phyloP scores from a whole-genome alignment of 2,888 invertebrate genomes.

The Idaea aversata region DNA sequence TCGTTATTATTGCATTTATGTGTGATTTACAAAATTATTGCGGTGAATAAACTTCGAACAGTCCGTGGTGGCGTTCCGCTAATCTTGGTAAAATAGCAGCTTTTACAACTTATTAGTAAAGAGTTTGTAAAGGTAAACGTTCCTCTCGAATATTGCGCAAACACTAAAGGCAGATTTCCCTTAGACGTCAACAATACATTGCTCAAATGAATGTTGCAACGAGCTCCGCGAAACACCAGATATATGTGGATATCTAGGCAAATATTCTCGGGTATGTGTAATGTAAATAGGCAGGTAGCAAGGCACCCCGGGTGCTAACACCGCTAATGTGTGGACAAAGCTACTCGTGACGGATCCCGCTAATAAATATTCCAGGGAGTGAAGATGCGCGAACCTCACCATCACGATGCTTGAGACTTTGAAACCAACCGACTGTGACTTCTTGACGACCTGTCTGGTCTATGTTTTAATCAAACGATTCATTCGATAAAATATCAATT shows the following conservation, averaged over 20 bases:
- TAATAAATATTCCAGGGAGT: conserved; percentile 76
- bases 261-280: conserved; percentile 56
- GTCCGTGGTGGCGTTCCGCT: conserved; percentile 27
- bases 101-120: conserved; percentile 54
- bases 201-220: conserved; percentile 68
- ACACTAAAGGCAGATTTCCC: conserved; percentile 64
- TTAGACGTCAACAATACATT: conserved; percentile 66
- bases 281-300: conserved; percentile 66
- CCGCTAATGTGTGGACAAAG: conserved; percentile 77
- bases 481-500: conserved; percentile 11
- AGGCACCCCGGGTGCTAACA: conserved; percentile 67
- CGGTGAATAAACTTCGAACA: conserved; percentile 30
- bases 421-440: conserved; percentile 9
- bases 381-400: conserved; percentile 56
- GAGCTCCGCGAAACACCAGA: conserved; percentile 55
- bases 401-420: conserved; percentile 21
- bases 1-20: conserved; percentile 31
- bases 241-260: conserved; percentile 67
- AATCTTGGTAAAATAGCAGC: conserved; percentile 41
- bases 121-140: conserved; percentile 53
- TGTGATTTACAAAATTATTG: conserved; percentile 23
- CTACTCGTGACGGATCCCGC: conserved; percentile 71
- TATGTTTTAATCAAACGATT: background rate
- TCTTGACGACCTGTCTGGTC: background rate
- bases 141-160: conserved; percentile 61